phyloP scores from a whole-genome alignment of 92 coral and sea anemone genomes.

The Siderastrea radians region DNA sequence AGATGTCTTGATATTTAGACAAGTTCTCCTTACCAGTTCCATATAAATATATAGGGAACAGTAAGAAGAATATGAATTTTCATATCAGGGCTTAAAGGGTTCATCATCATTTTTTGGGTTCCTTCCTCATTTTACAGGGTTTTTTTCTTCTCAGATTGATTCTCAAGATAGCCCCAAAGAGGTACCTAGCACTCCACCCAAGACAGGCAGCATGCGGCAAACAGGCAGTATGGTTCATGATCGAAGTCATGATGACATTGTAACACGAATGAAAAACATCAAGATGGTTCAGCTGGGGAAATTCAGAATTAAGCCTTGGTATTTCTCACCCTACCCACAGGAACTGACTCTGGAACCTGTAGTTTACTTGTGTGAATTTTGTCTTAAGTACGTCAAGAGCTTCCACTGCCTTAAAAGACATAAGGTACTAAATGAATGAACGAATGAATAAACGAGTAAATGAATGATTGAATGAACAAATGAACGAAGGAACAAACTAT shows the following conservation, averaged over 20 bases:
- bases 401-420: constrained; percentile 96
- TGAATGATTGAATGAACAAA: too few relatives aligned
- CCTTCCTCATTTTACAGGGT: background rate
- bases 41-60: too few relatives aligned
- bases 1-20: too few relatives aligned
- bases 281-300: constrained; percentile 95
- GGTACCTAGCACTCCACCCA: constrained; percentile 80
- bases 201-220: constrained; percentile 81
- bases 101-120: too few relatives aligned
- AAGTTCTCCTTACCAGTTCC: too few relatives aligned
- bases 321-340: constrained; percentile 98
- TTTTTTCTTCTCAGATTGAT: constrained; percentile 71
- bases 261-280: constrained; percentile 97
- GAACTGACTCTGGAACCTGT: constrained; percentile 89
- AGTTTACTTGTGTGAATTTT: constrained; percentile 96
- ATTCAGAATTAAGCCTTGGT: constrained; percentile 95
- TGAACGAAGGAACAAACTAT: too few relatives aligned
- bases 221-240: constrained; percentile 99
- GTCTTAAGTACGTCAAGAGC: constrained; percentile 96
- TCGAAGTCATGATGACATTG: constrained; percentile 98
- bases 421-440: constrained; percentile 65
- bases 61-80: too few relatives aligned
- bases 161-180: constrained; percentile 96
- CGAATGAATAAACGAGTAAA: too few relatives aligned
- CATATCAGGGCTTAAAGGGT: too few relatives aligned